Evolutionary conservation across 2,797 vertebrate genomes (phyloP), one percentile per base, ranked within the genome.

Genomic region (Halcyon leucocephala): DNA sequence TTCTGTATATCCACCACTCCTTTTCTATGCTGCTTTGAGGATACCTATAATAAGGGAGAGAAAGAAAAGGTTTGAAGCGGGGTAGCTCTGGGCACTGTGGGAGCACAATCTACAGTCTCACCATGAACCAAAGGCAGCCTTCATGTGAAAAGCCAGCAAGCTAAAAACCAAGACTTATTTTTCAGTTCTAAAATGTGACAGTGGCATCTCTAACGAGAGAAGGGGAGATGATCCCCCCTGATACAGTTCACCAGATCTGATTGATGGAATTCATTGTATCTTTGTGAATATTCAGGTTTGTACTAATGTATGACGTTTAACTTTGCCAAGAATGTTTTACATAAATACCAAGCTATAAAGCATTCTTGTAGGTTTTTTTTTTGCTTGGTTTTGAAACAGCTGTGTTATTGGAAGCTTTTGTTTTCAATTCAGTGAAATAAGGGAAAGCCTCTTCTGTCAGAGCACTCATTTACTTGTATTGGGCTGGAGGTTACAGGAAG

Each of bases 271-370:
- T 92, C 70, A 39, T 83, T 97, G 95, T 97, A 96, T 57, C 60
- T 16, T 93, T 95, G 95, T 95, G 89, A 96, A 96, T 90, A 97
- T 96, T 94, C 78, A 93, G 87, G 95, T 97, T 96, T 98, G 96
- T 97, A 98, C 98, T 98, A 98, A 98, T 96, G 97, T 96, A 88
- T 96, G 71, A 91, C 12, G 52, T 93, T 92, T 97, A 88, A 97
- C 94, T 95, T 96, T 96, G 95, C 96, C 95, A 97, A 97, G 96
- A 96, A 96, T 82, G 96, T 97, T 97, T 97, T 97, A 95, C 97
- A 97, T 96, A 97, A 97, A 97, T 94, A 95, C 92, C 82, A 42
- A 87, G 80, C 66, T 94, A 39, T 42, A 49, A 92, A 93, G 86
- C 73, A 37, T 72, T 91, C 65, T 86, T 74, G 64, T 64, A 61